These are phyloP conservation scores for Crossaster papposus DNA, from an alignment of 53 echinoderm and acorn worm species.

Conservation along the genomic window DNA sequence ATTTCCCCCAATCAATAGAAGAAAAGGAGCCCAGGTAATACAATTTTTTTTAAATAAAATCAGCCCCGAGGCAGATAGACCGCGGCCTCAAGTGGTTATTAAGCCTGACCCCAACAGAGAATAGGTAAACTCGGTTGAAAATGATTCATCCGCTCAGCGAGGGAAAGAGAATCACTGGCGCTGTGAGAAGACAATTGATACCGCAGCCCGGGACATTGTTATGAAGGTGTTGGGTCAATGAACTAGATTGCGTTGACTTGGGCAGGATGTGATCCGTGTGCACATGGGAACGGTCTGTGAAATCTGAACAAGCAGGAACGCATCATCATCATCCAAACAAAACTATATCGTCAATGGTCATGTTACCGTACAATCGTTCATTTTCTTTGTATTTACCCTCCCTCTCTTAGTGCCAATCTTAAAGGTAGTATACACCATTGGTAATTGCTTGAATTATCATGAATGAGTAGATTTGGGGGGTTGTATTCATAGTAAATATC, in stretches of 20 bases:
- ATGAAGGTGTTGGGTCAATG: slow-evolving; percentile 33
- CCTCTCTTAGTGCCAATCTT: no score
- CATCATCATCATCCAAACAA: slow-evolving; percentile 1
- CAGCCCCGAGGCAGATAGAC: not conserved
- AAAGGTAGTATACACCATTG: no score
- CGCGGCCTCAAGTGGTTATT: not conserved
- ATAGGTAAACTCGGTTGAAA: not conserved
- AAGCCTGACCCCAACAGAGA: slow-evolving; percentile 14
- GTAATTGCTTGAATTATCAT: no score
- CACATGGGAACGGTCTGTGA: not conserved
- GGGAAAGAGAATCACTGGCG: not conserved
- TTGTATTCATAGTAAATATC: no score
- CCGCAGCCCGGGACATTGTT: slow-evolving; percentile 16
- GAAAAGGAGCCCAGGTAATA: not conserved
- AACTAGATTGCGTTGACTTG: slow-evolving; percentile 48
- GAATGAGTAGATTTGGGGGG: no score
- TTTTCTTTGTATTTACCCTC: not conserved
- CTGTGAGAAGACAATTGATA: slow-evolving; percentile 31
- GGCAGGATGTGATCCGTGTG: slow-evolving; percentile 10
- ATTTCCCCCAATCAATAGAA: not conserved
- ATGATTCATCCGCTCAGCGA: not conserved
- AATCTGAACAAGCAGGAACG: not conserved
- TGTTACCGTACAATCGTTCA: not conserved
- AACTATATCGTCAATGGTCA: not conserved
- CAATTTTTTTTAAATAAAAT: no score